A percentile compares a stretch with the other conserved stretches of the same genome.
phyloP scores from a whole-genome alignment of 1,140 invertebrate genomes.

The Bombus confusus region DNA sequence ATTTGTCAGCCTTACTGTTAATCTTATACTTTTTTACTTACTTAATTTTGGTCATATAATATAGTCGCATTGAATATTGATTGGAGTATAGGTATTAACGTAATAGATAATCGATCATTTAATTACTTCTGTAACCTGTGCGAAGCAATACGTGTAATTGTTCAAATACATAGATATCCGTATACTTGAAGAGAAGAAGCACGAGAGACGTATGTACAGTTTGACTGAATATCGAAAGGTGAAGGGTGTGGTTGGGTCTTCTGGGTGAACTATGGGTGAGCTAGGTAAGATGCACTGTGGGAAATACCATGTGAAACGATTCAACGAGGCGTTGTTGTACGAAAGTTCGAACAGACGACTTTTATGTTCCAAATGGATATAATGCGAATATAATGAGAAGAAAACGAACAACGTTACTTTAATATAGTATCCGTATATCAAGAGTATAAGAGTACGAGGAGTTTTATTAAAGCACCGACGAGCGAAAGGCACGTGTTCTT shows the following conservation, averaged over 20 bases:
- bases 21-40: no score
- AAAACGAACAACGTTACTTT: background rate
- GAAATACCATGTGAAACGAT: conserved; percentile 3
- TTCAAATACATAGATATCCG: no score
- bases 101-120: no score
- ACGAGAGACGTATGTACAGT: background rate
- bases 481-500: background rate
- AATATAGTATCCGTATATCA: background rate
- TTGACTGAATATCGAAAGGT: conserved; percentile 10
- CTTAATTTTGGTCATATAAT: no score
- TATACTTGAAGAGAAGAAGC: background rate
- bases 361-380: background rate
- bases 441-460: background rate
- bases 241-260: background rate
- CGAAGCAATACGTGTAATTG: no score
- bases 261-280: background rate
- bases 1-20: no score
- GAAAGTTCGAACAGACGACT: background rate
- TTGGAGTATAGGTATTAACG: no score
- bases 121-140: no score
- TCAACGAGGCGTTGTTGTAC: background rate
- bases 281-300: background rate
- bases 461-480: background rate
- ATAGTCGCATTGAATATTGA: no score
- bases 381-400: background rate